These are phyloP conservation scores for Eurytoma californica DNA, from an alignment of 2,888 invertebrate genomes.

Conservation along the genomic window DNA sequence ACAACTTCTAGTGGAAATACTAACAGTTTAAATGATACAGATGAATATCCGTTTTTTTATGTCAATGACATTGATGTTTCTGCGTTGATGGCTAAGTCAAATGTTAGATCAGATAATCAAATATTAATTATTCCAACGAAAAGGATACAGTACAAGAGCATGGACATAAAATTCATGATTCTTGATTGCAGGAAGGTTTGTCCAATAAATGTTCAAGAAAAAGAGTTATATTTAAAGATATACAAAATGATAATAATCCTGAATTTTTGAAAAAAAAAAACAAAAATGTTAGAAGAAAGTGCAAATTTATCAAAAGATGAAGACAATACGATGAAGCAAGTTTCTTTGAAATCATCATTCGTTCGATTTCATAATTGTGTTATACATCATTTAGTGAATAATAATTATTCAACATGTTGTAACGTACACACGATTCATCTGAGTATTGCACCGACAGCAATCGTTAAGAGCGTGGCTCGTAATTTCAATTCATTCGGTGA, in stretches of 20 bases:
- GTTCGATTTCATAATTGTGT: slow-evolving; percentile 8
- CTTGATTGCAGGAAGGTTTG: too few species aligned
- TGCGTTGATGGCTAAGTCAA: not conserved
- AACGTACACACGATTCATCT: not conserved
- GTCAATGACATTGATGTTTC: not conserved
- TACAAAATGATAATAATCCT: not conserved
- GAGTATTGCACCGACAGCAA: too few species aligned
- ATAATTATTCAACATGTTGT: slow-evolving; percentile 15
- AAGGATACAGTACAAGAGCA: not conserved
- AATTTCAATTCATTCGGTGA: too few species aligned
- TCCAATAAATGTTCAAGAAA: not conserved
- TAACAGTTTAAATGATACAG: too few species aligned
- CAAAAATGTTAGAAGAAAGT: not conserved
- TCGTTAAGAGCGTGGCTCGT: too few species aligned
- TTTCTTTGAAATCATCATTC: not conserved
- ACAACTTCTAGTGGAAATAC: not conserved
- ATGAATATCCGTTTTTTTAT: not conserved
- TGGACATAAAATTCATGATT: not conserved
- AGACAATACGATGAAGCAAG: not conserved
- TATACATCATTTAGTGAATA: slow-evolving; percentile 1
- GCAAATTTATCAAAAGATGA: not conserved
- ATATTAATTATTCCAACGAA: not conserved
- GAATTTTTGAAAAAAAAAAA: slow-evolving; percentile 1
- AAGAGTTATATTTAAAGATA: not conserved
- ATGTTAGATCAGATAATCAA: not conserved